phyloP scores from a whole-genome alignment of 2,888 invertebrate genomes.

The Vesta saturnalis region DNA sequence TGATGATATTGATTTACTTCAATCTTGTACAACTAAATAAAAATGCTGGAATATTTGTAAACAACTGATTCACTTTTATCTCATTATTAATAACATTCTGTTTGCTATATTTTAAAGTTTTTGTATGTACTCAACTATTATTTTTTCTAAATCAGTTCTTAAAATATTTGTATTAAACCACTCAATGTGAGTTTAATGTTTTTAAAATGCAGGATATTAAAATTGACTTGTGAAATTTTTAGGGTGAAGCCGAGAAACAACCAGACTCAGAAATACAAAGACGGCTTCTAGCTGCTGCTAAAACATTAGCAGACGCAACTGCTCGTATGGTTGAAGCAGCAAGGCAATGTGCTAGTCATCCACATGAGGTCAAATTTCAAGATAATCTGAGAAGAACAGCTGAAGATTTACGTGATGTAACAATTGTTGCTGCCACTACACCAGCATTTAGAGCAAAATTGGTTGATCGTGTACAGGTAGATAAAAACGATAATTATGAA shows the following conservation, averaged over 20 bases:
- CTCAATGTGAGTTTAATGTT: too few relatives aligned
- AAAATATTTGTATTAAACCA: too few relatives aligned
- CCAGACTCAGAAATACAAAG: constrained; percentile 90
- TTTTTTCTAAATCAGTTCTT: too few relatives aligned
- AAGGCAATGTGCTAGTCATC: constrained; percentile 87
- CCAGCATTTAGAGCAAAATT: constrained; percentile 79
- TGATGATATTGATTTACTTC: too few relatives aligned
- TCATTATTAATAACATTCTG: too few relatives aligned
- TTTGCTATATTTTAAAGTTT: too few relatives aligned
- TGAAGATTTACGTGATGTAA: constrained; percentile 91
- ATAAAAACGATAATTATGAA: background rate
- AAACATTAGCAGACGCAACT: constrained; percentile 94
- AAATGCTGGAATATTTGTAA: too few relatives aligned
- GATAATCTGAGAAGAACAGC: constrained; percentile 88
- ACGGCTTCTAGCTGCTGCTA: constrained; percentile 92
- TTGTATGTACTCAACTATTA: too few relatives aligned
- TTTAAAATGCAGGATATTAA: too few relatives aligned
- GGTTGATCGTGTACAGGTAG: constrained; percentile 66
- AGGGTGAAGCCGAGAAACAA: constrained; percentile 88
- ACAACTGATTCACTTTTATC: too few relatives aligned
- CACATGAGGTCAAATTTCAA: constrained; percentile 84
- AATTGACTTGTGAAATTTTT: too few relatives aligned
- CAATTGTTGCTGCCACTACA: constrained; percentile 83
- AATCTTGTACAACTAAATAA: too few relatives aligned
- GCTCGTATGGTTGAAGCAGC: constrained; percentile 97